phyloP scores from a whole-genome alignment of 2,888 invertebrate species.

The Phalangium opilio region DNA sequence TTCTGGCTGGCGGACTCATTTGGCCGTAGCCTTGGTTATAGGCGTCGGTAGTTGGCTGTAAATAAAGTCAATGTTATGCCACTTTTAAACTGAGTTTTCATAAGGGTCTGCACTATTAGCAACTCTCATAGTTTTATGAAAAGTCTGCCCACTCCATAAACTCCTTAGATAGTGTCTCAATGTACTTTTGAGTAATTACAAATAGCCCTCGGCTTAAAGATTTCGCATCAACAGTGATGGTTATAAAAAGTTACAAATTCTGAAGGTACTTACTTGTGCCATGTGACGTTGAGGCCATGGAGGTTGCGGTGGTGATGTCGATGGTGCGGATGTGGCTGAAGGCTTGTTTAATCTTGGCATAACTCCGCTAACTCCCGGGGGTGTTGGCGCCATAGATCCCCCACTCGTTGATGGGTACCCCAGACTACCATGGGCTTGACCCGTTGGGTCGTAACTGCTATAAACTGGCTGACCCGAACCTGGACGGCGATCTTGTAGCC shows the following conservation, averaged over 20 bases:
- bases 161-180: no score
- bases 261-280: constrained; percentile 37
- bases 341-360: constrained; percentile 50
- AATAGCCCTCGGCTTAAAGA: no score
- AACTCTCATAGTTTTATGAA: no score
- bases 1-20: constrained; percentile 57
- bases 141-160: no score
- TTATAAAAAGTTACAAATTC: no score
- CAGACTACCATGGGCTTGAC: constrained; percentile 14
- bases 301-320: constrained; percentile 42
- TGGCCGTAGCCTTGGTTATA: constrained; percentile 47
- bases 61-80: constrained; percentile 3
- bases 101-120: no score
- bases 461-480: constrained; percentile 55
- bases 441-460: constrained; percentile 50
- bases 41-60: constrained; percentile 39
- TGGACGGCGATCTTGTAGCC: constrained; percentile 37
- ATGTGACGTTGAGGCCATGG: constrained; percentile 42
- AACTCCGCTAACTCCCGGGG: constrained; percentile 26
- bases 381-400: constrained; percentile 14
- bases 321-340: constrained; percentile 47
- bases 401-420: constrained; percentile 17
- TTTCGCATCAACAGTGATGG: no score
- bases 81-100: no score
- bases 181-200: no score